Conservation (phyloP, 2,888 invertebrate genomes). For the Eristalis intricaria region DNA sequence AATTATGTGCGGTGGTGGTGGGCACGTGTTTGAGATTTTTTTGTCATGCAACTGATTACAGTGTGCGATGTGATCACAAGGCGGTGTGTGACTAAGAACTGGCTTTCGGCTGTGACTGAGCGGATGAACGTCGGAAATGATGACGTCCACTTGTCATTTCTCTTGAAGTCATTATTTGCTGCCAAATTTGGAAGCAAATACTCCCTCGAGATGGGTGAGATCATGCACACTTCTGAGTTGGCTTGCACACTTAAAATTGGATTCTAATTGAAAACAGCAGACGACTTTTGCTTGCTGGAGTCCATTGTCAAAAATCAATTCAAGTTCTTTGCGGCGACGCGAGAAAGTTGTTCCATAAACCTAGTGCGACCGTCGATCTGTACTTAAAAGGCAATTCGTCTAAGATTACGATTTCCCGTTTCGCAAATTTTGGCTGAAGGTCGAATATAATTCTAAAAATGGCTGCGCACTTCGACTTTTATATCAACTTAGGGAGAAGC, state of each 20-base stretch:
- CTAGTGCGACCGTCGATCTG: background rate
- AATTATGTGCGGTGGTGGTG: background rate
- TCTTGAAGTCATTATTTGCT: too few relatives aligned
- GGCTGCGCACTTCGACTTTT: background rate
- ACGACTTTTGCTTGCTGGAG: background rate
- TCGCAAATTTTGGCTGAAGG: background rate
- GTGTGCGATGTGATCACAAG: background rate
- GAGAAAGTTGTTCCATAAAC: background rate
- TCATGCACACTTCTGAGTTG: too few relatives aligned
- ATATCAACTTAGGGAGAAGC: background rate
- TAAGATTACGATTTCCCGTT: background rate
- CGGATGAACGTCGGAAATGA: background rate
- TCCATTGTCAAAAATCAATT: background rate
- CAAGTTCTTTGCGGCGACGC: background rate
- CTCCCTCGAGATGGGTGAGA: too few relatives aligned
- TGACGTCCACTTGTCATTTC: background rate
- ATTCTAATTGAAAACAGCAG: background rate
- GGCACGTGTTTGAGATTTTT: slow-evolving; percentile 1
- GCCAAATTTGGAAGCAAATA: too few relatives aligned
- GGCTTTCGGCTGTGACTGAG: background rate
- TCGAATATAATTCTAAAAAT: background rate
- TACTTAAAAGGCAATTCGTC: background rate
- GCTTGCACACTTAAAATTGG: background rate
- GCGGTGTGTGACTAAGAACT: background rate
- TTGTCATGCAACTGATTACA: background rate